Evolutionary conservation across 2,113 vertebrate species (phyloP), one percentile per base, ranked within the genome.

Genomic region (Gorsachius goisagi): DNA sequence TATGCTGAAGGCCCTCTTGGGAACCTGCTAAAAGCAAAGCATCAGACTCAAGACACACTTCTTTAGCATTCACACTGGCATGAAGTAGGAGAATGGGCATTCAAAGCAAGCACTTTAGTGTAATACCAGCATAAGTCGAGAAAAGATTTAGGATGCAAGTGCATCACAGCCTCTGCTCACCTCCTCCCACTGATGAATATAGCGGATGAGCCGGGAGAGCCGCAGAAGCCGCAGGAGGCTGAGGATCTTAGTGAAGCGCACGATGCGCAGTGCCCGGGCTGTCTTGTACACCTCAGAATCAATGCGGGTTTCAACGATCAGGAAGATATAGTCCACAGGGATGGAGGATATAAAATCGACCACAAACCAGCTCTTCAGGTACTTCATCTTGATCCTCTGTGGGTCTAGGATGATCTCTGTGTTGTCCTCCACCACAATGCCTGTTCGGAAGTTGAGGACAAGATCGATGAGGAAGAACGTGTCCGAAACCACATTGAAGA

Each of bases 151-250:
- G 62, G 60, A n/a, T 74, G 56, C 9, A 39, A 82, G 30, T 19
- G 93, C 63, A 71, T n/a, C 33, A 4, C 23, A 27, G 76, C 52
- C 63, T 39, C 53, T 62, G 94, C 99, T 97, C 98, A 99, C 99
- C 99, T 99, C 99, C 97, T 99, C 99, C 99, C 99, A 99, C 93
- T 99, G 99, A 90, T 99, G 99, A 85, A 99, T 99, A 69, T 99
- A 99, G 68, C 99, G 99, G 88, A 99, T 99, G 97, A 99, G 99
- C 73, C 99, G 98, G 0, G 99, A 99, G 63, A 99, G 99, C 30
- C 99, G 98, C 66, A 99, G 97, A 15, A 99, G 98, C 18, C 99
- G 98, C 86, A 99, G 98, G 55, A 99, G 98, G 95, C 99, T 99
- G 74, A 99, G 99, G 96, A 99, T 99, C 98, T 99, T 99, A 45